Evolutionary conservation across 2,797 vertebrate species (phyloP).

Genomic region (Valencia hispanica): DNA sequence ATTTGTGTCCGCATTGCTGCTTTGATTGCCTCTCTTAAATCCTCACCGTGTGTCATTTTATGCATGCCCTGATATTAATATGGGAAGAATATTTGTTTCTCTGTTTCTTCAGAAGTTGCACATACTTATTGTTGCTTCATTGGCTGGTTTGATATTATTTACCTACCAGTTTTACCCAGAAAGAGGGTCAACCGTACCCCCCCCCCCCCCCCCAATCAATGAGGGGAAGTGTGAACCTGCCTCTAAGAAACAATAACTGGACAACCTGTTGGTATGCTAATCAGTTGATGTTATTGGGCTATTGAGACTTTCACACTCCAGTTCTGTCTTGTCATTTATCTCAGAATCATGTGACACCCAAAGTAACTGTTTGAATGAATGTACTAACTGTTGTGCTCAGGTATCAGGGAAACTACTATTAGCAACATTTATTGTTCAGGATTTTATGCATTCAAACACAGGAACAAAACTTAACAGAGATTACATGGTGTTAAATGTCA

Average conservation of each 20-base stretch:
- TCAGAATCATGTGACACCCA: background rate
- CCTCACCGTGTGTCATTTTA: background rate
- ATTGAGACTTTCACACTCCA: background rate
- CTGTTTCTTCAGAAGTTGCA: background rate
- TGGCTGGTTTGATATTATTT: conserved; percentile 22
- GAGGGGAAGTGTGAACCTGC: conserved; percentile 54
- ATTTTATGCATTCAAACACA: background rate
- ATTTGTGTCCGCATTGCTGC: conserved; percentile 10
- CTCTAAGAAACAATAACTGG: conserved; percentile 33
- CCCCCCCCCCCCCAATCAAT: background rate
- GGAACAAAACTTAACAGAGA: background rate
- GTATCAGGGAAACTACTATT: background rate
- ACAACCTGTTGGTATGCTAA: conserved; percentile 53
- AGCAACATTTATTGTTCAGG: background rate
- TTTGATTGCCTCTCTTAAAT: conserved; percentile 16
- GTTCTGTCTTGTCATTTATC: background rate
- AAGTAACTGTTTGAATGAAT: background rate
- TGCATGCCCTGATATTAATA: background rate
- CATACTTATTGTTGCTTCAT: conserved; percentile 2
- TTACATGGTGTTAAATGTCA: background rate
- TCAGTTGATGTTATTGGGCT: conserved; percentile 15
- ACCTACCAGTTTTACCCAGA: conserved; percentile 14
- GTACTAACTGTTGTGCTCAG: background rate
- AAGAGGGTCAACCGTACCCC: conserved; percentile 18
- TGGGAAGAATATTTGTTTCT: conserved; percentile 2